Evolutionary conservation across 1,140 invertebrate species (phyloP).

Genomic region (Danaus melanippus): DNA sequence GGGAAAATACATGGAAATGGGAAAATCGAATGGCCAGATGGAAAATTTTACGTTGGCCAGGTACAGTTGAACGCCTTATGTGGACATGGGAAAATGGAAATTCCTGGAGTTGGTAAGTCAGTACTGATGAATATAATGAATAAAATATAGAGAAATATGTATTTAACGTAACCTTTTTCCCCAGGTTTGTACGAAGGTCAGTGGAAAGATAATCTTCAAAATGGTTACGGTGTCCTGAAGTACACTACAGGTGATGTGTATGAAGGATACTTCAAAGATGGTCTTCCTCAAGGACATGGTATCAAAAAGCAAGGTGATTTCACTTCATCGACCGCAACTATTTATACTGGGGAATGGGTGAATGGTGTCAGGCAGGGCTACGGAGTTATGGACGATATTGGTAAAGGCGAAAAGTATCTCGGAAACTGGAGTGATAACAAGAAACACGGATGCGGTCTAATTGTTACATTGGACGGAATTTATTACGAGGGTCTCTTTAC

Average conservation of each 20-base stretch:
- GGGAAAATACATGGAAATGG: conserved; percentile 88
- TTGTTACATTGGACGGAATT: conserved; percentile 90
- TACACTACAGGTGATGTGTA: conserved; percentile 81
- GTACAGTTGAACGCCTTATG: conserved; percentile 83
- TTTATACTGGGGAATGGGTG: conserved; percentile 91
- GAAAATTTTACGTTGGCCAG: conserved; percentile 83
- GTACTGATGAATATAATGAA: background rate
- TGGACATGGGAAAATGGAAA: conserved; percentile 82
- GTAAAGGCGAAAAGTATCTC: conserved; percentile 90
- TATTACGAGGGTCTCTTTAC: conserved; percentile 91
- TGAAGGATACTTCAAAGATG: conserved; percentile 89
- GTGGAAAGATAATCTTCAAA: conserved; percentile 88
- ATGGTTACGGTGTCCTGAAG: conserved; percentile 85
- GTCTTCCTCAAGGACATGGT: conserved; percentile 86
- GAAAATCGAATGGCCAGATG: conserved; percentile 86
- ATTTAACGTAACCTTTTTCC: conserved; percentile 4
- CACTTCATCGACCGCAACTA: conserved; percentile 79
- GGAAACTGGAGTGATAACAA: conserved; percentile 88
- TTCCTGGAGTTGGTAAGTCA: conserved; percentile 71
- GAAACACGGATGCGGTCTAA: conserved; percentile 85
- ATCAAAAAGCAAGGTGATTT: conserved; percentile 86
- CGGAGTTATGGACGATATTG: conserved; percentile 89
- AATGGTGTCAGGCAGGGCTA: conserved; percentile 85
- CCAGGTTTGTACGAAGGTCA: conserved; percentile 83
- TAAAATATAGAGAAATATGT: background rate